A percentile compares a stretch with the other conserved stretches of the same genome.
Conservation (phyloP, 2,888 invertebrate genomes). For the Scaptomyza parva region DNA sequence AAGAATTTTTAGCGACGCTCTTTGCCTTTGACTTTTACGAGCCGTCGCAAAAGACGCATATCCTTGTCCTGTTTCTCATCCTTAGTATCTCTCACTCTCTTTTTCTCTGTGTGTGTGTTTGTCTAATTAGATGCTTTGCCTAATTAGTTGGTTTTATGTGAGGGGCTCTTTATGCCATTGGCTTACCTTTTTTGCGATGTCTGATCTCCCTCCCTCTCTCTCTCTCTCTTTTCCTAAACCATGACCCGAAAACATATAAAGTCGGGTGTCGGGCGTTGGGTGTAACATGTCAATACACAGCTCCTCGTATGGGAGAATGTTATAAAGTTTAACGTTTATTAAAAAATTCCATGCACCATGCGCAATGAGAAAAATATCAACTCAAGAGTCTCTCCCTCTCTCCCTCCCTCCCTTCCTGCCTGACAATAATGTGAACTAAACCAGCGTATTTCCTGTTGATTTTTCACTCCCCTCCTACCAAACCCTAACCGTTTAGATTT, state of each 20-base stretch:
- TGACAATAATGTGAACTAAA: conserved; percentile 78
- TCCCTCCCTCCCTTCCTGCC: too few species aligned
- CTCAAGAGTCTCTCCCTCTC: conserved; percentile 17
- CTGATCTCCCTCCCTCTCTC: too few species aligned
- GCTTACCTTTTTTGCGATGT: conserved; percentile 69
- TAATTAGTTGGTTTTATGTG: conserved; percentile 78
- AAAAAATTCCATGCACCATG: conserved; percentile 71
- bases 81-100: too few species aligned
- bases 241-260: too few species aligned
- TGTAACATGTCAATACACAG: background rate
- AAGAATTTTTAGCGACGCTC: conserved; percentile 79
- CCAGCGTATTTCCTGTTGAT: conserved; percentile 74
- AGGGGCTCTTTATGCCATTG: conserved; percentile 71
- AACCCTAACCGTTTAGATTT: conserved; percentile 54
- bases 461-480: conserved; percentile 27
- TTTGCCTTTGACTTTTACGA: conserved; percentile 76
- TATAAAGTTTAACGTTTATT: conserved; percentile 80
- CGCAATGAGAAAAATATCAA: conserved; percentile 45
- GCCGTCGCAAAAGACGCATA: conserved; percentile 75
- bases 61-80: too few species aligned
- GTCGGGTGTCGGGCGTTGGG: too few species aligned
- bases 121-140: conserved; percentile 78
- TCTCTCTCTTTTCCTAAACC: too few species aligned
- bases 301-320: conserved; percentile 68
- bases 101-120: conserved; percentile 45